Base-by-base conservation (phyloP, 2,797 vertebrate species). In the Tamandua tetradactyla region DNA sequence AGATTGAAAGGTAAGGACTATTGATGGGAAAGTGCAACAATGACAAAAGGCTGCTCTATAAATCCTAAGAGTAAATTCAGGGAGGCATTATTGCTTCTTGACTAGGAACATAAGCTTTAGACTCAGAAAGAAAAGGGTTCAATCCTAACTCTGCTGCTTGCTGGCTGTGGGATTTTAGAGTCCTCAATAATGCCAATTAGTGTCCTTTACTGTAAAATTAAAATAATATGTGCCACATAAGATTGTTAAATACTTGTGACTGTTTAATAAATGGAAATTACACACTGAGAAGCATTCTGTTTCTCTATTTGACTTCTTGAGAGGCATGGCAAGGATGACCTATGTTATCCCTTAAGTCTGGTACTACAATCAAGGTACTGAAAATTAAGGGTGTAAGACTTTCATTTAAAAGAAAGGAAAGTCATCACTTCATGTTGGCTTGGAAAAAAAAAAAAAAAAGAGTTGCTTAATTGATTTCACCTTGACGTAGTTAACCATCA, bases 381-480 rank as follows among this genome's bases (percentile, higher is more conserved):
- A n/a, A n/a, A 87, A 88, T 68, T 74, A 86, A 85, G 35, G 2
- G 27, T 49, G 40, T 17, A 57, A 68, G 37, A 68, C 27, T 66
- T 74, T 74, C 49, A 47, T 90, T 78, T 95, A 79, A 83, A 89
- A 90, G 18, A 42, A 37, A 66, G 44, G 30, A 72, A 42, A 89
- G 10, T 9, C 57, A 82, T 30, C 23, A 30, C 15, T 40, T 37
- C 42, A 32, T 1, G 71, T 23, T 91, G 32, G 89, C 52, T 92
- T 87, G 40, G 61, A n/a, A n/a, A n/a, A n/a, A n/a, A n/a, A n/a
- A n/a, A n/a, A n/a, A n/a, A n/a, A n/a, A n/a, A n/a, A n/a, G 78
- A 79, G 37, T 25, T 71, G 27, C 37, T 64, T 66, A 37, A 78
- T 7, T 23, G 22, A 90, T 55, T 79, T 4, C 27, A 55, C 83